Conservation (phyloP, 2,113 vertebrate genomes). For the Hypomesus transpacificus region DNA sequence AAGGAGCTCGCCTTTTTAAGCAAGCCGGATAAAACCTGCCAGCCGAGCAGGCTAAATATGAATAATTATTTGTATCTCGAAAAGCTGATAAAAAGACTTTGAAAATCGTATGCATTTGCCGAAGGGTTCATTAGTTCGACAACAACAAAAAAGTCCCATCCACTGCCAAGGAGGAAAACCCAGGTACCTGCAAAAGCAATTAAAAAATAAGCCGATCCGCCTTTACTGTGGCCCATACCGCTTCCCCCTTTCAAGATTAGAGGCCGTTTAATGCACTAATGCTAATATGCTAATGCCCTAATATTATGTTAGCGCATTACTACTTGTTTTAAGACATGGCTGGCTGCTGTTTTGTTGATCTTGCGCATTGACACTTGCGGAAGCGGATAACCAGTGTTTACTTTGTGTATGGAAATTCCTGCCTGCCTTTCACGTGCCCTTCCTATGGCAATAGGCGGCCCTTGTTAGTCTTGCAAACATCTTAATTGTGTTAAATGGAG, state of each 20-base stretch:
- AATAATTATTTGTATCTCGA: slow-evolving; percentile 65
- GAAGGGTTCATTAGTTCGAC: slow-evolving; percentile 61
- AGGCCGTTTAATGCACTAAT: slow-evolving; percentile 48
- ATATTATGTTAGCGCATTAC: slow-evolving; percentile 59
- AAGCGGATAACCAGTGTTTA: slow-evolving; percentile 55
- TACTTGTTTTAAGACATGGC: slow-evolving; percentile 52
- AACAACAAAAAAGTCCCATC: slow-evolving; percentile 53
- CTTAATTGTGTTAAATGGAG: slow-evolving; percentile 77
- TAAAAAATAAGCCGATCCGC: slow-evolving; percentile 32
- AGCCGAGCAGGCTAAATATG: slow-evolving; percentile 65
- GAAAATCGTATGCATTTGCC: slow-evolving; percentile 59
- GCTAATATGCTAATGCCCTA: slow-evolving; percentile 56
- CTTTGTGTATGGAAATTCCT: slow-evolving; percentile 58
- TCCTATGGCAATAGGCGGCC: slow-evolving; percentile 62
- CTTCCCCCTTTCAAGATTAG: slow-evolving; percentile 54
- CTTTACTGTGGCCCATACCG: slow-evolving; percentile 19
- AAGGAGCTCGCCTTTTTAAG: slow-evolving; percentile 60
- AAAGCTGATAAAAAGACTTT: slow-evolving; percentile 60
- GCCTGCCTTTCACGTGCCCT: slow-evolving; percentile 71
- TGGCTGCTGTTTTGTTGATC: slow-evolving; percentile 52
- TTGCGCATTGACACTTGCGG: slow-evolving; percentile 38
- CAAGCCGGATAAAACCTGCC: slow-evolving; percentile 61
- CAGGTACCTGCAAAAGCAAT: slow-evolving; percentile 52
- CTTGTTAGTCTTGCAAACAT: slow-evolving; percentile 76
- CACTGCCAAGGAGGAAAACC: slow-evolving; percentile 32